Base-by-base conservation (phyloP, 2,113 vertebrate genomes). In the Motacilla tschutschensis region DNA sequence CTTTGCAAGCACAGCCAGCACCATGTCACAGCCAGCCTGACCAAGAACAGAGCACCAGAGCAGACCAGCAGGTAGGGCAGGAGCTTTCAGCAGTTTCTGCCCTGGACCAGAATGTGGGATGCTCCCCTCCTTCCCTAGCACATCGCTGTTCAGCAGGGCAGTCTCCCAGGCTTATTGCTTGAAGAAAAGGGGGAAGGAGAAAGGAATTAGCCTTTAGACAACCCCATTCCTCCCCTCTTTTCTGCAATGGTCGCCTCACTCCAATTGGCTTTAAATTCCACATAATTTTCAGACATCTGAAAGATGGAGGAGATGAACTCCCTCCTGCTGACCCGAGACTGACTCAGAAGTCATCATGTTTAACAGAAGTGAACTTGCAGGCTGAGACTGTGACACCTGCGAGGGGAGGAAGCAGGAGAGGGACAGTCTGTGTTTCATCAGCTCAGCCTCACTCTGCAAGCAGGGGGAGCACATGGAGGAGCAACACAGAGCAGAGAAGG, bases 371-470 rank as follows among this genome's bases (percentile, higher is more conserved):
- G 65, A 70, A 80, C 60, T n/a, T 35, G 77, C 73, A 79, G 10
- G 22, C 67, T 76, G 36, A 53, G 67, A 28, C 36, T 0, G 6
- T 14, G 75, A 63, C 48, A 77, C 40, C 66, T 31, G 38, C 0
- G 0, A 65, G 58, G 50, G 5, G 0, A 60, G 46, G 41, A 62
- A 26, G 38, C 16, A 40, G 0, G 0, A 69, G 3, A 72, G 26
- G n/a, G 17, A 43, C 59, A 41, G 28, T 13, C 59, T 22, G 5
- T 0, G 1, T 35, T 55, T 48, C 57, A 40, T 19, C 43, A 65
- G 41, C 67, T 85, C 59, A 36, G 43, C 14, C 46, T 72, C 31
- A 1, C n/a, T 53, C 11, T 24, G 26, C 36, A 59, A 36, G 53
- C 54, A 60, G 10, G 4, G 26, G 26, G 41, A 43, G 24, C 4